Base-by-base conservation (phyloP, 1,140 invertebrate species). In the Rhizoglyphus robini region DNA sequence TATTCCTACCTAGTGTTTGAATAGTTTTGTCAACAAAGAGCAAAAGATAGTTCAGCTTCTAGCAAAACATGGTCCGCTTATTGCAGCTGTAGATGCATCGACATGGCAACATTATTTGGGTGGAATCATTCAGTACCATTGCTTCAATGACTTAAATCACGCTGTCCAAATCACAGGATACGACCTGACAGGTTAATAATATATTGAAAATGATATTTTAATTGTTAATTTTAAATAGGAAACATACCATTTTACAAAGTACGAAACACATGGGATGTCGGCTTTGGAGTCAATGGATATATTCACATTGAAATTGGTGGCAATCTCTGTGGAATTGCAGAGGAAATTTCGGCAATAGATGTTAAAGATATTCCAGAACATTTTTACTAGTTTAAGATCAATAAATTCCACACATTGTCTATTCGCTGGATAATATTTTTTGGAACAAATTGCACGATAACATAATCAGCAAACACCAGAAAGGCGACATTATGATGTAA, bases 81-180 rank as follows among this genome's bases (percentile, higher is more conserved):
- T 83, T 0, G 87, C 83, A 1, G 86, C 86, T 0, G 85, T 91
- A 0, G 90, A 92, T 77, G 88, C 88, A 0, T 77, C 85, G 15
- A 83, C 83, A 1, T 93, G 90, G 90, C 86, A 90, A 73, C 85
- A 89, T 74, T 92, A 92, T 74, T 77, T 90, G 5, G 88, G 87
- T 0, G 90, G 89, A 1, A 81, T 90, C 36, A 88, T 93, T 72
- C 84, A 88, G 71, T 87, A 49, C 46, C 65, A 70, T 62, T 71
- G 70, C 67, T 64, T 67, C 18, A 61, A 41, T 64, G 63, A 72
- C 20, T 27, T 46, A 29, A 92, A 92, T 76, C 90, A 92, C 74
- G 88, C 88, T 1, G 87, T 90, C 0, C 83, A 79, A 64, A 83
- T 93, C 67, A 84, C 92, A 1, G 89, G 89, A 0, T 93, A 91